These are phyloP conservation scores for Alsophila aescularia DNA, from an alignment of 2,888 invertebrate genomes.

Conservation along the genomic window DNA sequence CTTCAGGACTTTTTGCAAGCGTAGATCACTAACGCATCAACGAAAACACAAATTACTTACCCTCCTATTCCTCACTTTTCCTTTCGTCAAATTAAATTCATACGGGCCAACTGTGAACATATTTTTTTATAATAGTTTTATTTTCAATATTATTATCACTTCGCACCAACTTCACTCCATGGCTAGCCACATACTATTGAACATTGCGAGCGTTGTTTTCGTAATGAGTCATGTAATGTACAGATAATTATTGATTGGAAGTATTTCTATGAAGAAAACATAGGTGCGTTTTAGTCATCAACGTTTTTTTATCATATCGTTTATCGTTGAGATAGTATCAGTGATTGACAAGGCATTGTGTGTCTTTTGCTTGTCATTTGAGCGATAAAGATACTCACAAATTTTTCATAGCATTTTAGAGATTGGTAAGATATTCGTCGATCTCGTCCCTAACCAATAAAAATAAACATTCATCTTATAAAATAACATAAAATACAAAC, in stretches of 20 bases:
- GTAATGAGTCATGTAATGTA: slow-evolving; percentile 34
- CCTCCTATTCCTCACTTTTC: slow-evolving; percentile 14
- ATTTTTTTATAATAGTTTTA: background rate
- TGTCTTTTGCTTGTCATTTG: background rate
- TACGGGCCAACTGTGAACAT: slow-evolving; percentile 28
- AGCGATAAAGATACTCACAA: background rate
- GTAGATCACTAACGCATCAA: too few species aligned
- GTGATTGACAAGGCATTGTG: slow-evolving; percentile 7
- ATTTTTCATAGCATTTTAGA: background rate
- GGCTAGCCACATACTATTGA: slow-evolving; percentile 27
- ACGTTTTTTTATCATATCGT: slow-evolving; percentile 22
- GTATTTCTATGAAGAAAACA: slow-evolving; percentile 27
- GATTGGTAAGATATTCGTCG: too few species aligned
- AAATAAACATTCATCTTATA: too few species aligned
- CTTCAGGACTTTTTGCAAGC: too few species aligned
- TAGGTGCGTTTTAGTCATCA: slow-evolving; percentile 30
- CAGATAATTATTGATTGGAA: slow-evolving; percentile 29
- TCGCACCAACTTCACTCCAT: slow-evolving; percentile 16
- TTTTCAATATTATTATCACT: background rate
- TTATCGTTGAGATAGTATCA: slow-evolving; percentile 6
- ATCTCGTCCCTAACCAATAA: too few species aligned
- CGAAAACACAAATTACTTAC: background rate
- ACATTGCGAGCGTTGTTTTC: slow-evolving; percentile 23
- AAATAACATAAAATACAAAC: too few species aligned
- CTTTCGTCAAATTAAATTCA: slow-evolving; percentile 16